Evolutionary conservation across 2,888 invertebrate genomes (phyloP).

Genomic region (Slavum lentiscoides): DNA sequence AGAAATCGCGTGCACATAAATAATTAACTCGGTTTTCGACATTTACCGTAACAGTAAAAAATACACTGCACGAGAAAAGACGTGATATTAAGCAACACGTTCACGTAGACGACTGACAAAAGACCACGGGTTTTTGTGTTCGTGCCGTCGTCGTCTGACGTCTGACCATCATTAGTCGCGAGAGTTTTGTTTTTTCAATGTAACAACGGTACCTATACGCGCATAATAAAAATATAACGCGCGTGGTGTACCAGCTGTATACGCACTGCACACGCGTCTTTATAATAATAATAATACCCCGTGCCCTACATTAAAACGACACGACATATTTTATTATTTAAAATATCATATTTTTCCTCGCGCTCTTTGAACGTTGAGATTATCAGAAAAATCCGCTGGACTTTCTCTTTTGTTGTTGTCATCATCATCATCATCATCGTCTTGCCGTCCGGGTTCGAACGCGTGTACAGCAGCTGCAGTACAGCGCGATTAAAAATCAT

Average conservation of each 20-base stretch:
- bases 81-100: constrained; percentile 25
- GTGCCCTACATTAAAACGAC: constrained; percentile 51
- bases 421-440: too few species aligned
- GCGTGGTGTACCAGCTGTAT: neutral
- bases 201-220: too few species aligned
- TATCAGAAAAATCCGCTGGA: constrained; percentile 14
- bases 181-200: constrained; percentile 30
- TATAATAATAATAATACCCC: constrained; percentile 6
- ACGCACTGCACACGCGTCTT: neutral
- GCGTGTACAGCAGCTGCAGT: too few species aligned
- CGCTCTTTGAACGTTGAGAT: constrained; percentile 34
- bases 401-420: constrained; percentile 42
- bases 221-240: constrained; percentile 9
- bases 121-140: constrained; percentile 39
- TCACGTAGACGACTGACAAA: constrained; percentile 43
- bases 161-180: constrained; percentile 48
- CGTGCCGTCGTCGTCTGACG: constrained; percentile 14
- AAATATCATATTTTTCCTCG: constrained; percentile 35
- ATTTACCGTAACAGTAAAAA: neutral
- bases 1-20: too few species aligned
- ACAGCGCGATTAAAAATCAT: neutral
- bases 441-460: neutral
- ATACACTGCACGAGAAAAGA: neutral
- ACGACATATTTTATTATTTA: constrained; percentile 46
- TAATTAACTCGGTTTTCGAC: too few species aligned